These are phyloP conservation scores for Alethe castanea DNA, from an alignment of 2,113 vertebrate genomes.

Conservation along the genomic window DNA sequence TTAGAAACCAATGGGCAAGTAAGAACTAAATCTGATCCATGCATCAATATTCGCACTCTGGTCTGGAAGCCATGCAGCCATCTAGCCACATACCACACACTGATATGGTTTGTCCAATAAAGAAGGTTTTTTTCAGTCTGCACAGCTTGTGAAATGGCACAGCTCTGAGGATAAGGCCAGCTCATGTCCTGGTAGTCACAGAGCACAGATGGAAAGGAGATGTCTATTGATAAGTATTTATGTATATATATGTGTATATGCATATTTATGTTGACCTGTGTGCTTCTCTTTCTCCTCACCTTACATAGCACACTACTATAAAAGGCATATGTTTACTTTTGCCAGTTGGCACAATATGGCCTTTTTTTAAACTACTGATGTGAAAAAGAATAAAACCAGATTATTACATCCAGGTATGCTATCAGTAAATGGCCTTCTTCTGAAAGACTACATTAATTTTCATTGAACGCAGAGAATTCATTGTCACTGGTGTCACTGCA, in stretches of 20 bases:
- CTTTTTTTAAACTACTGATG: background rate
- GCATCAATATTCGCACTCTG: background rate
- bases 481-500: constrained; percentile 15
- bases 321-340: background rate
- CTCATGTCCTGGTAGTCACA: background rate
- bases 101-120: background rate
- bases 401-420: background rate
- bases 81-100: background rate
- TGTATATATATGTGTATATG: background rate
- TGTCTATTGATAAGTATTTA: background rate
- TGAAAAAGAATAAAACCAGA: constrained; percentile 12
- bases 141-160: background rate
- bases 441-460: constrained; percentile 35
- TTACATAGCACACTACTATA: background rate
- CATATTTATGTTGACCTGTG: background rate
- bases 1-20: background rate
- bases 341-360: background rate
- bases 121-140: background rate
- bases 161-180: background rate
- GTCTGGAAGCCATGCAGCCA: background rate
- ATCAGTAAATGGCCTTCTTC: constrained; percentile 4
- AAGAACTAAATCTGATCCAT: background rate
- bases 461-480: constrained; percentile 15
- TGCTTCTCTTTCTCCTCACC: background rate
- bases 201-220: background rate